Conservation (phyloP, 2,113 vertebrate species). For the Sminthopsis crassicaudata region DNA sequence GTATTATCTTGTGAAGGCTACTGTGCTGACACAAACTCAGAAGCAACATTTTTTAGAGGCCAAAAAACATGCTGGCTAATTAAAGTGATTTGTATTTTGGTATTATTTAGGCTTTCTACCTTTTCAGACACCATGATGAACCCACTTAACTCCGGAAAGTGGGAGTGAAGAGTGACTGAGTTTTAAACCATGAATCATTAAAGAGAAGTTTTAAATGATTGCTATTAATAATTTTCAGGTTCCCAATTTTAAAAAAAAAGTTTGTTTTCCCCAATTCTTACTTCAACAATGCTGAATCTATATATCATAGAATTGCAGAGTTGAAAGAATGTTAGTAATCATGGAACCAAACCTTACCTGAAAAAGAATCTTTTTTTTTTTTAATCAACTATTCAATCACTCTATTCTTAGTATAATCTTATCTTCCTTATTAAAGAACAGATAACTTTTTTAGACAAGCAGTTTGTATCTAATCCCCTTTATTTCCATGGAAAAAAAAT, state of each 20-base stretch:
- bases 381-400: background rate
- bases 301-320: background rate
- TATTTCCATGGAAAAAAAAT: background rate
- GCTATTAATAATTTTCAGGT: background rate
- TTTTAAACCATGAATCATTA: slow-evolving; percentile 9
- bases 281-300: background rate
- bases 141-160: background rate
- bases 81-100: slow-evolving; percentile 13
- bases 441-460: background rate
- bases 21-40: background rate
- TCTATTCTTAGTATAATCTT: background rate
- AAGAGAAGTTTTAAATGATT: background rate
- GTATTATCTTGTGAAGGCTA: background rate
- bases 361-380: background rate
- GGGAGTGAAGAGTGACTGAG: background rate
- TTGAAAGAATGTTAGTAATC: background rate
- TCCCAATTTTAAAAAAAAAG: background rate
- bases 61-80: background rate
- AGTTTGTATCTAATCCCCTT: background rate
- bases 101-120: slow-evolving; percentile 1
- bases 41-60: background rate
- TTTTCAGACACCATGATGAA: background rate
- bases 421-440: background rate
- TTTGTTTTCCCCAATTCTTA: background rate
- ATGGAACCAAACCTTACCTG: background rate